Base-by-base conservation (phyloP, 2,888 invertebrate genomes). In the Noctua comes region DNA sequence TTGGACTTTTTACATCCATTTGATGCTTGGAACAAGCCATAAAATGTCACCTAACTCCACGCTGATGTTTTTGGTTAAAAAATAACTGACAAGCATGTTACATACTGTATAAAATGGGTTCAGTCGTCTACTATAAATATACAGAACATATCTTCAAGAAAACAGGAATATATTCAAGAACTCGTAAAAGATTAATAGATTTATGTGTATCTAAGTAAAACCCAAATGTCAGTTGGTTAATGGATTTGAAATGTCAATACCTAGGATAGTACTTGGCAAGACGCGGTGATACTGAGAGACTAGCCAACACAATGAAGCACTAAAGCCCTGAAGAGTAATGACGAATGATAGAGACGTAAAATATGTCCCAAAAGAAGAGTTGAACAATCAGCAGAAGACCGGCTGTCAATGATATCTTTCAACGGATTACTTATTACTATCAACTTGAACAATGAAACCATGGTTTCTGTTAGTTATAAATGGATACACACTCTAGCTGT, bases 31-130 rank as follows among this genome's bases (percentile, higher is more conserved):
- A 84, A 89, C 92, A 93, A 93, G 92, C 90, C 90, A 92, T 93
- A 93, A 93, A 93, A 91, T 91, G 89, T 91, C 91, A 88, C 88
- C 88, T 86, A 88, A 90, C 86, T 85, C 84, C 81, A 72, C 80
- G 43, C 80, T 88, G 78, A 79, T 73, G 85, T 88, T 84, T 83
- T 80, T 80, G 69, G 76, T 83, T 77, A 79, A 85, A 88, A 87
- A 89, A 86, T 82, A 75, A 82, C 73, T 75, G 76, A 62, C 72
- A 74, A 84, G 78, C 40, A n/a, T 46, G 75, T 68, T 62, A 43
- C 40, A 65, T 27, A 54, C 36, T 40, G 18, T 1, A n/a, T 24
- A 43, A 54, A 66, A 68, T 51, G 62, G 87, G 87, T 88, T 89
- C 88, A 40, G 84, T 46, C 54, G 21, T 43, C 11, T 57, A 13